phyloP scores from a whole-genome alignment of 2,888 invertebrate genomes.

The Invenusta paracnida region DNA sequence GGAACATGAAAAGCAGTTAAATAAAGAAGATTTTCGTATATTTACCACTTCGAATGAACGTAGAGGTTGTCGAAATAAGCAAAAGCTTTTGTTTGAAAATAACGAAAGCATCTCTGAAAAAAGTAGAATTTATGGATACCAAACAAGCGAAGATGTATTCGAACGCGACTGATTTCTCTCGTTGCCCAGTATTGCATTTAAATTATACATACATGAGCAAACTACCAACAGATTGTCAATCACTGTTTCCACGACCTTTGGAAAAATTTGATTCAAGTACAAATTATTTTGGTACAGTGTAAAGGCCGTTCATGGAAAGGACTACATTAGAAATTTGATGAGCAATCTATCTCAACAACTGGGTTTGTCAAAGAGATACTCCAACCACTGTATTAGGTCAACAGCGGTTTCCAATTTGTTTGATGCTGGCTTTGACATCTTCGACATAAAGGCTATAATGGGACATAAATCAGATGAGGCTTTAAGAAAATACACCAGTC shows the following conservation, averaged over 20 bases:
- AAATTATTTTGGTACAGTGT: not conserved
- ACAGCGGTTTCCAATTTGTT: no score
- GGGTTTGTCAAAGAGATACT: no score
- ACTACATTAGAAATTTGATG: no score
- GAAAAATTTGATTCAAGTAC: not conserved
- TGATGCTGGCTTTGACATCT: no score
- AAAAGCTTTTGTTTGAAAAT: not conserved
- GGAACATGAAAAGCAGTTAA: not conserved
- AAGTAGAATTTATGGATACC: not conserved
- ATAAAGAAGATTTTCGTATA: not conserved
- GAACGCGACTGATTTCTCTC: no score
- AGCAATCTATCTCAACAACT: no score
- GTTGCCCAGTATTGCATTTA: conserved; percentile 1
- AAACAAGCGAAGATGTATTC: no score
- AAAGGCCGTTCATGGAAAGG: not conserved
- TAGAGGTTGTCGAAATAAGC: not conserved
- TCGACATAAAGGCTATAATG: no score
- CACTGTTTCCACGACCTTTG: not conserved
- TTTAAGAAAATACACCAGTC: no score
- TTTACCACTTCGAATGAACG: not conserved
- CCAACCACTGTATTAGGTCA: no score
- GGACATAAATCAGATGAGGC: no score
- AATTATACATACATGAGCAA: conserved; percentile 2
- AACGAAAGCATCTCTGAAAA: not conserved
- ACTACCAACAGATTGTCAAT: conserved; percentile 4